Conservation (phyloP, 2,113 vertebrate species). For the Xyliphius kryptos region DNA sequence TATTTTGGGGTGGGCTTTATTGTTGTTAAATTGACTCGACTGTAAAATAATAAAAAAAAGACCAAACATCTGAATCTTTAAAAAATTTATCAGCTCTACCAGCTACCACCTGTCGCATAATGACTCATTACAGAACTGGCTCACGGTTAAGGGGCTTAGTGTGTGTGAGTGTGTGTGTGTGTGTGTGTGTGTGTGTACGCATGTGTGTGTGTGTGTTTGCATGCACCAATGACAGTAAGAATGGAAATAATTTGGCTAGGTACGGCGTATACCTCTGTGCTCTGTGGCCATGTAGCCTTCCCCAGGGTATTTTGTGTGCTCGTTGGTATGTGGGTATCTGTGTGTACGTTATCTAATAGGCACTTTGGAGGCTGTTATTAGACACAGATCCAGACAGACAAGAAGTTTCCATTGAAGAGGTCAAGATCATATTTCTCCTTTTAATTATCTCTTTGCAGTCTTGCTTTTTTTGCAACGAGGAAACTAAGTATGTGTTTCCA, state of each 20-base stretch:
- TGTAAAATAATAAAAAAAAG: background rate
- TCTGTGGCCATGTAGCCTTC: slow-evolving; percentile 15
- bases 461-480: background rate
- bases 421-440: slow-evolving; percentile 2
- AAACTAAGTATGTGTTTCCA: too few species aligned
- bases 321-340: background rate
- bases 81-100: too few species aligned
- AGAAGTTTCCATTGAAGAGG: background rate
- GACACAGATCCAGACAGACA: slow-evolving; percentile 19
- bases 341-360: slow-evolving; percentile 3
- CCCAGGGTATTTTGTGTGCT: slow-evolving; percentile 4
- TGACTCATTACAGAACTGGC: background rate
- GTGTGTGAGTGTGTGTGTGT: background rate
- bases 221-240: background rate
- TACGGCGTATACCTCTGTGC: slow-evolving; percentile 4
- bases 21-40: background rate
- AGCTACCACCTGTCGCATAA: background rate
- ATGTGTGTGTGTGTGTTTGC: background rate
- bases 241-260: slow-evolving; percentile 20
- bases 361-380: background rate
- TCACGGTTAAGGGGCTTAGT: background rate
- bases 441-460: slow-evolving; percentile 19
- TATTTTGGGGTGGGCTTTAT: background rate
- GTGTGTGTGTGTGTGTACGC: background rate
- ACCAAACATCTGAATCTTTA: too few species aligned